Base-by-base conservation (phyloP, 2,888 invertebrate species). In the Ommatoiulus sabulosus region DNA sequence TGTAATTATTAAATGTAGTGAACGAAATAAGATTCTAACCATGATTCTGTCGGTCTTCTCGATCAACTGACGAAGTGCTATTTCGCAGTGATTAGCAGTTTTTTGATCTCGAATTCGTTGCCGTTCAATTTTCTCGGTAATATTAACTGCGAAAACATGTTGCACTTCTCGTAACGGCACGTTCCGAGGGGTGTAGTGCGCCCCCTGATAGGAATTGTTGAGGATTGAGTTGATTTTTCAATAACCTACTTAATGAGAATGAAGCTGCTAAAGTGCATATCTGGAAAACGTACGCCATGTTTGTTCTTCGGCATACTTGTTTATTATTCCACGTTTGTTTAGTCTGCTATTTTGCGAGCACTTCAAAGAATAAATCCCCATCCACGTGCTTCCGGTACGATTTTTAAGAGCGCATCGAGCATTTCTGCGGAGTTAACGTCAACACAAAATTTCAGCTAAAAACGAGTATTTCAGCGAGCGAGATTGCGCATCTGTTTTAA, bases 261-360 rank as follows among this genome's bases (percentile, higher is more conserved):
- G 24, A 72, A 24, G 72, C 72, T 72, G 8, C 1, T 3, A 72
- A 72, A 7, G n/a, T n/a, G 63, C 8, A 8, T n/a, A 63, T 63
- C 63, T 63, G 63, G 63, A 63, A 63, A 63, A 63, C n/a, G 63
- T 63, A n/a, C 63, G 63, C 17, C n/a, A 63, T 63, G 63, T 8
- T 72, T 24, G 20, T 72, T 24, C 72, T 20, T 24, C 20, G 72
- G 72, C 20, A 24, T 24, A 72, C 24, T 24, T 72, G 72, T 72
- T 72, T 72, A 72, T 72, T 72, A 72, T 72, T 24, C 72, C 72
- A 72, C 72, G 24, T 72, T 24, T 72, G 72, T 72, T 72, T 72
- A 72, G 72, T 72, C 72, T 72, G 72, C 72, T 72, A 24, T 72
- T 72, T 72, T 20, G 72, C 72, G 24, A 72, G 63, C 72, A 72